Evolutionary conservation across 2,797 vertebrate genomes (phyloP).

Genomic region (Paramormyrops hopkinsi): DNA sequence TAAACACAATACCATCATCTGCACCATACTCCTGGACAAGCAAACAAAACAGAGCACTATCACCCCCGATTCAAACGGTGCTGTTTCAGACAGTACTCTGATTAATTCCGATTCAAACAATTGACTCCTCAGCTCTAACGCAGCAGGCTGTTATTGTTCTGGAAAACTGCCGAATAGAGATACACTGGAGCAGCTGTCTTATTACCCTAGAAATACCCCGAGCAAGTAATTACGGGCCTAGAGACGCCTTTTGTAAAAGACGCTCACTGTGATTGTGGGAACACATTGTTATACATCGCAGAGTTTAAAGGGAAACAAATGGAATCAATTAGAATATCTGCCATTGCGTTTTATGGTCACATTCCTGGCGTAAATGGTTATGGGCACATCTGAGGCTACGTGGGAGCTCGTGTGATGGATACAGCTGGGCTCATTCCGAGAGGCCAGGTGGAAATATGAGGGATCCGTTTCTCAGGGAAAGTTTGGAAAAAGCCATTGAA

Average conservation of each 20-base stretch:
- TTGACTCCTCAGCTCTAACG: neutral
- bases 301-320: constrained; percentile 22
- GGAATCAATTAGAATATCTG: constrained; percentile 19
- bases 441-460: neutral
- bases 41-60: neutral
- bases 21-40: neutral
- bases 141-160: constrained; percentile 10
- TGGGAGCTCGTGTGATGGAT: neutral
- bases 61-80: neutral
- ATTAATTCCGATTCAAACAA: constrained; percentile 20
- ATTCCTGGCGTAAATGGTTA: neutral
- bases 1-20: neutral
- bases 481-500: neutral
- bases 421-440: constrained; percentile 3
- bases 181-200: constrained; percentile 22
- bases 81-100: neutral
- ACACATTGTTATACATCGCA: constrained; percentile 18
- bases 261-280: constrained; percentile 21
- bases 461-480: neutral
- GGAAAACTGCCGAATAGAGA: neutral
- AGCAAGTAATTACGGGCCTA: constrained; percentile 25
- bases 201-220: constrained; percentile 20
- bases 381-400: neutral
- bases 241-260: constrained; percentile 21
- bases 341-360: constrained; percentile 6